Percentiles rank a stretch among this genome's conserved stretches.
These are phyloP conservation scores for Euleptes europaea DNA, from an alignment of 2,113 vertebrate genomes.

Conservation along the genomic window DNA sequence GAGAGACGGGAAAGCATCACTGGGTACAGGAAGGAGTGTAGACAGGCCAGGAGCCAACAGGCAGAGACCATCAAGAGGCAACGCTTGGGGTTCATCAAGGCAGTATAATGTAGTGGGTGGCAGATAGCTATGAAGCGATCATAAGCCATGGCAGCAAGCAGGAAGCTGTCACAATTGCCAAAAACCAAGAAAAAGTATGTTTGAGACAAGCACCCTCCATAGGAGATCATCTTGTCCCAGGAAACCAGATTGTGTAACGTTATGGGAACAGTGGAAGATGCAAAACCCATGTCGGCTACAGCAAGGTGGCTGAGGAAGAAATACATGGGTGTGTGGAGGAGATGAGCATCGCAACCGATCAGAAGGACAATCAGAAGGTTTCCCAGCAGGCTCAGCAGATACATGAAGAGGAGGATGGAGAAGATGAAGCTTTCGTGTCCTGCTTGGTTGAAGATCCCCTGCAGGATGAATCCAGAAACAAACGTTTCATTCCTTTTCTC, in stretches of 20 bases:
- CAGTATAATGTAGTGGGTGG: not conserved
- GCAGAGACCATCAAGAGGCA: constrained; percentile 17
- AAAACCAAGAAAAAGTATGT: constrained; percentile 41
- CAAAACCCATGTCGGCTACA: not conserved
- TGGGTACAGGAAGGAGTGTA: constrained; percentile 22
- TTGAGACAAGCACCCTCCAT: constrained; percentile 26
- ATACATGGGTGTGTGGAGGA: not conserved
- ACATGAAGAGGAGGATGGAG: constrained; percentile 17
- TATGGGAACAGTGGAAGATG: not conserved
- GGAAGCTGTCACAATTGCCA: constrained; percentile 42
- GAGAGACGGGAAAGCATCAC: constrained; percentile 14
- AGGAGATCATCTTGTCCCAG: constrained; percentile 26
- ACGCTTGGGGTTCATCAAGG: constrained; percentile 5
- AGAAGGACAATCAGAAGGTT: constrained; percentile 16
- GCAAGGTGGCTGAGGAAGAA: not conserved
- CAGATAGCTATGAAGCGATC: not conserved
- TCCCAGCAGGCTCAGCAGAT: constrained; percentile 1
- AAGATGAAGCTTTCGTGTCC: not conserved
- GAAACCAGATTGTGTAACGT: constrained; percentile 29
- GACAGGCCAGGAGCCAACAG: constrained; percentile 17
- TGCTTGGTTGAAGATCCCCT: not conserved
- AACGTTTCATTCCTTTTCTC: not conserved
- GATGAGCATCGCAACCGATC: not conserved
- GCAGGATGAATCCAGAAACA: not conserved
- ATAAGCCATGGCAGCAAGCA: constrained; percentile 36